Base-by-base conservation (phyloP, 1,140 invertebrate genomes). In the Sitobion miscanthi region DNA sequence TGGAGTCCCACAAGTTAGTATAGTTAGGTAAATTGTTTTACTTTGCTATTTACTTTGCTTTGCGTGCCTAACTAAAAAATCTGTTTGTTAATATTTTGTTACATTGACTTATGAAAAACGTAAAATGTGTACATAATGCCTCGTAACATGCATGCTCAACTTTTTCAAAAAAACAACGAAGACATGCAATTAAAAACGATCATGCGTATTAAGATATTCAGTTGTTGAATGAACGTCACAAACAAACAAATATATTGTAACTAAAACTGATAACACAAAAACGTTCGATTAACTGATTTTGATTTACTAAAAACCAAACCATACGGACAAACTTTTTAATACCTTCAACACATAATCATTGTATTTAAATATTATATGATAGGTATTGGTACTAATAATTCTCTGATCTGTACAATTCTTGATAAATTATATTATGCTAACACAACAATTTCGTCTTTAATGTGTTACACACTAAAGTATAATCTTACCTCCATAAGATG, bases 401-500 rank as follows among this genome's bases (percentile, higher is more conserved):
- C 62, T n/a, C 2, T 77, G n/a, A 77, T n/a, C n/a, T 7, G 14
- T 35, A 35, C 30, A 77, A 17, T n/a, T 35, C 5, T n/a, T 77
- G 11, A 17, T 77, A 2, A 77, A 77, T 77, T 77, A 14, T n/a
- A 77, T 69, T 77, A 77, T 77, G n/a, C 17, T 17, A 77, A 35
- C 30, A 17, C 30, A 77, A n/a, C 2, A n/a, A n/a, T n/a, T 77
- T 77, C 5, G 14, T 77, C 4, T 6, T 77, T 17, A n/a, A 11
- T 69, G 11, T 69, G 62, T 69, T n/a, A 69, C 25, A 69, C 62
- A 47, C 11, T n/a, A 69, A 69, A 69, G 25, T 69, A 30, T 69
- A 69, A 77, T 77, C 62, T 77, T 77, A 77, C 62, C 62, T 77
- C 62, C 62, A 77, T 77, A 77, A 77, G 62, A 77, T 35, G 62